Evolutionary conservation across 2,888 invertebrate genomes (phyloP).

Genomic region (Charanyca ferruginea): DNA sequence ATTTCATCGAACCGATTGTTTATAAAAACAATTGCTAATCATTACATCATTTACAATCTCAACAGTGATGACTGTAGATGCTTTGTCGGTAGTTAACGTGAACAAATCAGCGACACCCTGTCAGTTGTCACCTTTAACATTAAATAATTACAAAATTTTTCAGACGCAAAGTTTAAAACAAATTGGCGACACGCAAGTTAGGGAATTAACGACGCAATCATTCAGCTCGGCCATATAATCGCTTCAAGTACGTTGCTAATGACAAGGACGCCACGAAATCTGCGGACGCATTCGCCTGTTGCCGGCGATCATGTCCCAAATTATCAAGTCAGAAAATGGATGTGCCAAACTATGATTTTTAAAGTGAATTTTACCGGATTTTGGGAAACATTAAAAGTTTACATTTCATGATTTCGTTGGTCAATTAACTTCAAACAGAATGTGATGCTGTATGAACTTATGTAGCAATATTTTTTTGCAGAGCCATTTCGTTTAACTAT

Average conservation of each 20-base stretch:
- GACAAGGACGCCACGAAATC: conserved; percentile 76
- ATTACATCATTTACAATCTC: conserved; percentile 58
- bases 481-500: conserved; percentile 11
- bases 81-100: conserved; percentile 24
- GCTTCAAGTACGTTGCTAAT: conserved; percentile 73
- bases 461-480: conserved; percentile 9
- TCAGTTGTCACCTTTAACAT: conserved; percentile 33
- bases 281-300: conserved; percentile 68
- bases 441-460: not conserved
- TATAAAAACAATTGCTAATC: conserved; percentile 65
- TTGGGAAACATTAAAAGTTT: not conserved
- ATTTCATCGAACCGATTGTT: conserved; percentile 69
- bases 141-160: conserved; percentile 39
- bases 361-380: not conserved
- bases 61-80: conserved; percentile 34
- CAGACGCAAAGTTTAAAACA: conserved; percentile 26
- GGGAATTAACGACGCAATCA: conserved; percentile 61
- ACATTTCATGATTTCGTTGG: not conserved
- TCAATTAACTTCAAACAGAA: conserved; percentile 3
- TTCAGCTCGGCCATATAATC: conserved; percentile 68
- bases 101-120: conserved; percentile 50
- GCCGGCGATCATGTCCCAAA: conserved; percentile 56
- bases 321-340: conserved; percentile 35
- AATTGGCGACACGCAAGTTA: conserved; percentile 55
- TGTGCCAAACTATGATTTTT: conserved; percentile 3